Evolutionary conservation across 1,140 invertebrate species (phyloP), one percentile per base, ranked within the genome.

Genomic region (Venturia canescens): DNA sequence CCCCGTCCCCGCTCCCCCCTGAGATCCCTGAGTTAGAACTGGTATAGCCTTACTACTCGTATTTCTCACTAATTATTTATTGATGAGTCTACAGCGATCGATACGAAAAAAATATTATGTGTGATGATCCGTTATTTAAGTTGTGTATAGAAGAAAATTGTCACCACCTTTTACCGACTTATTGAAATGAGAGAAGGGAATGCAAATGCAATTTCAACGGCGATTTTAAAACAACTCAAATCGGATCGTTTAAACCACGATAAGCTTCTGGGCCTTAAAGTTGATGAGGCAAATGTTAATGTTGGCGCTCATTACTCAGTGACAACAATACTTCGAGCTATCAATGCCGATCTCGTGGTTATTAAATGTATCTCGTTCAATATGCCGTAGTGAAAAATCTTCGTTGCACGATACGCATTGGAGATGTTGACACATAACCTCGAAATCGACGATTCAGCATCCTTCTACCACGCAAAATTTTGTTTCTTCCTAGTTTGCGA

Each of bases 351-450:
- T 16, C 86, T 90, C 0, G 67, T 84, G n/a, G 79, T 90, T 11
- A 75, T 87, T 6, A 91, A 89, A 85, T 91, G 88, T 84, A 81
- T 92, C 83, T 91, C 89, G 72, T 79, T 88, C n/a, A 86, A 90
- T 80, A 77, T 90, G 83, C 38, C 38, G 6, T 44, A 44, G 6
- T 15, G 38, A 44, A 15, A 44, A 44, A 44, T 44, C 38, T 44
- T 15, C 6, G 15, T 44, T 44, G 6, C 38, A 44, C 15, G 38
- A 15, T 44, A 44, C 38, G 38, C 38, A 63, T 63, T 63, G 60
- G 21, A 26, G 60, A 63, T 63, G 60, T 63, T 63, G 60, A 63
- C 60, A 63, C 60, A 26, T 63, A 63, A 63, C 60, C 60, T 63
- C 60, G 23, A 63, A 63, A 63, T 63, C 23, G 60, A 63, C 60